Conservation (phyloP, 1,140 invertebrate species). For the Heliconius himera region DNA sequence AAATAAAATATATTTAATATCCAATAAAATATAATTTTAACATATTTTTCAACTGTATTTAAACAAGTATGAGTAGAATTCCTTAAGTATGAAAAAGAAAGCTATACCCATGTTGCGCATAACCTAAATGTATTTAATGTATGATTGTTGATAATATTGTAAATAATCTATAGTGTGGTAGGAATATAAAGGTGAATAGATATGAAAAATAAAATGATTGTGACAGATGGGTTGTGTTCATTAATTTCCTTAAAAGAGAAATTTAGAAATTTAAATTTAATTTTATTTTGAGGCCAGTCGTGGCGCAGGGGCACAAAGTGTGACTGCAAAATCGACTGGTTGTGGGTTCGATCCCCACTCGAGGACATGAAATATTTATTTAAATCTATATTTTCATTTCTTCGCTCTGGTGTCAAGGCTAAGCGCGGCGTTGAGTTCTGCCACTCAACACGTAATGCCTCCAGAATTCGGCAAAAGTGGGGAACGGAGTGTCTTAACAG, state of each 20-base stretch:
- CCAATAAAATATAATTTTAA: neutral
- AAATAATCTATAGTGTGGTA: slow-evolving; percentile 60
- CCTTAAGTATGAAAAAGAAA: neutral
- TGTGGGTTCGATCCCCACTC: no score
- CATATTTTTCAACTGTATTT: neutral
- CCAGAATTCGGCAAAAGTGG: no score
- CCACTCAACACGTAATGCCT: no score
- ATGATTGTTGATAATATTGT: slow-evolving; percentile 71
- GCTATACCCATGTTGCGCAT: slow-evolving; percentile 50
- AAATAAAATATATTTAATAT: slow-evolving; percentile 18
- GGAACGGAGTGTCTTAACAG: no score
- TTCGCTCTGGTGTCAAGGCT: no score
- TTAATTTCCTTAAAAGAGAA: slow-evolving; percentile 1
- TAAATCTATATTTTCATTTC: no score
- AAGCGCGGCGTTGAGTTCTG: no score
- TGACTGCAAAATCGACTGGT: no score
- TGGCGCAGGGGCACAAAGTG: no score
- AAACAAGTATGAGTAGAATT: neutral
- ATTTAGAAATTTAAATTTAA: neutral
- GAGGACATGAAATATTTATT: no score
- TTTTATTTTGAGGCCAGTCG: no score
- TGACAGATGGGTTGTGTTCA: slow-evolving; percentile 30
- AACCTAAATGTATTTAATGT: slow-evolving; percentile 54
- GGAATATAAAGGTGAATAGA: slow-evolving; percentile 37
- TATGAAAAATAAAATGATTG: slow-evolving; percentile 41